Conservation (phyloP, 2,888 invertebrate species). For the Pseudococcus longispinus region DNA sequence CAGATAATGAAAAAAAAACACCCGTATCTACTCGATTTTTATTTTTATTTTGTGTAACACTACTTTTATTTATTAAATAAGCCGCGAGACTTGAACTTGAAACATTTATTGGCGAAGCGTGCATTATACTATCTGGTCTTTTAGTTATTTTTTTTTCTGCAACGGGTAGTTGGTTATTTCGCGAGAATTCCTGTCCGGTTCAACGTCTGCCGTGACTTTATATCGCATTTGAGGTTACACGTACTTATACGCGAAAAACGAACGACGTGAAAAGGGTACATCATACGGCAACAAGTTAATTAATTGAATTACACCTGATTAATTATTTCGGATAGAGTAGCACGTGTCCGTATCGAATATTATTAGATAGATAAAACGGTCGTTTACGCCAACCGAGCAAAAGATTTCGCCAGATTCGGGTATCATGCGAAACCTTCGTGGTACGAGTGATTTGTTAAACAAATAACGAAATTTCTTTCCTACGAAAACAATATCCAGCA, state of each 20-base stretch:
- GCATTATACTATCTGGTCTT: neutral
- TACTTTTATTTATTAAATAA: constrained; percentile 31
- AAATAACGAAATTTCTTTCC: neutral
- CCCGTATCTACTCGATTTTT: neutral
- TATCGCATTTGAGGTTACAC: neutral
- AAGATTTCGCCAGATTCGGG: neutral
- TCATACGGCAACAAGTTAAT: constrained; percentile 34
- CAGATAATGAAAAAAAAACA: neutral
- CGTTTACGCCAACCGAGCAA: constrained; percentile 32
- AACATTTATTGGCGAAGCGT: constrained; percentile 25
- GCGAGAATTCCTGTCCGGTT: constrained; percentile 30
- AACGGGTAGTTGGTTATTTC: constrained; percentile 9
- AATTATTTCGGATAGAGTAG: constrained; percentile 40
- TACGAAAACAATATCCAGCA: no score
- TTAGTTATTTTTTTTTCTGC: neutral
- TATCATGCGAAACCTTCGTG: constrained; percentile 33
- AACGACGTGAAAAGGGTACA: constrained; percentile 28
- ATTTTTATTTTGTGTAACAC: constrained; percentile 6
- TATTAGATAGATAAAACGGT: constrained; percentile 39
- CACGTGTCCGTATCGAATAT: constrained; percentile 50
- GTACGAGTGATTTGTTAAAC: neutral
- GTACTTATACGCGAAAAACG: neutral
- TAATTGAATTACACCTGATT: constrained; percentile 53
- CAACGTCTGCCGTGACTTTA: constrained; percentile 40
- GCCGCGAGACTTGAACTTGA: neutral